A percentile compares a stretch with the other conserved stretches of the same genome.
These are phyloP conservation scores for Telmatherina bonti DNA, from an alignment of 2,797 vertebrate species.

Conservation along the genomic window DNA sequence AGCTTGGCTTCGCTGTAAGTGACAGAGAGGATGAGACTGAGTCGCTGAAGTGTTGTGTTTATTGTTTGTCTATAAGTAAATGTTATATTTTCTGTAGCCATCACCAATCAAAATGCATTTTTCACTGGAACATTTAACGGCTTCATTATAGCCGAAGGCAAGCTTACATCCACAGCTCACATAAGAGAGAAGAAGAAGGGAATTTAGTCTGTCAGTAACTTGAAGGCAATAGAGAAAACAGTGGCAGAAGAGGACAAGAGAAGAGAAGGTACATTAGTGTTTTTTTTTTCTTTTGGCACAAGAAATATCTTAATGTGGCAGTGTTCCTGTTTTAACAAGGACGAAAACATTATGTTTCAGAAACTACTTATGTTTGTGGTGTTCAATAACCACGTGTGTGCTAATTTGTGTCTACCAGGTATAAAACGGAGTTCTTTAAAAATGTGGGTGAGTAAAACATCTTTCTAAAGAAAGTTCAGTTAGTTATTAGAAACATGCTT, in stretches of 20 bases:
- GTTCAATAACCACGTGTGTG: not conserved
- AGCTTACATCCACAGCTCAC: slow-evolving; percentile 58
- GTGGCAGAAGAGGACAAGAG: slow-evolving; percentile 17
- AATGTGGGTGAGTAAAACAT: not conserved
- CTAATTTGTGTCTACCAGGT: not conserved
- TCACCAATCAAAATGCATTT: slow-evolving; percentile 41
- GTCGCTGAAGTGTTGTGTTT: slow-evolving; percentile 25
- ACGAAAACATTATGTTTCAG: slow-evolving; percentile 6
- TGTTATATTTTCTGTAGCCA: slow-evolving; percentile 56
- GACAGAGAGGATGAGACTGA: slow-evolving; percentile 14
- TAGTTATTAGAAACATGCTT: slow-evolving; percentile 30
- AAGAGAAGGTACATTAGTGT: slow-evolving; percentile 14
- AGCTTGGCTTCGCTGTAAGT: slow-evolving; percentile 16
- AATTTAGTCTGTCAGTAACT: slow-evolving; percentile 59
- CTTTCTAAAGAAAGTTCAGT: slow-evolving; percentile 29
- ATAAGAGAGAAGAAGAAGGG: slow-evolving; percentile 47
- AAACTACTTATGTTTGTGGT: not conserved
- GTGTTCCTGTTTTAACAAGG: slow-evolving; percentile 13
- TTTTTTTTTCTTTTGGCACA: slow-evolving; percentile 18
- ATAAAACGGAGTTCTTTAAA: not conserved
- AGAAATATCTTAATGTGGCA: slow-evolving; percentile 15
- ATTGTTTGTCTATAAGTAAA: slow-evolving; percentile 59
- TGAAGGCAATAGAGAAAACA: slow-evolving; percentile 30
- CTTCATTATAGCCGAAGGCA: slow-evolving; percentile 61
- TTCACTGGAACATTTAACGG: slow-evolving; percentile 55